Base-by-base conservation (phyloP, 1,140 invertebrate genomes). In the Drosophila equinoxialis region DNA sequence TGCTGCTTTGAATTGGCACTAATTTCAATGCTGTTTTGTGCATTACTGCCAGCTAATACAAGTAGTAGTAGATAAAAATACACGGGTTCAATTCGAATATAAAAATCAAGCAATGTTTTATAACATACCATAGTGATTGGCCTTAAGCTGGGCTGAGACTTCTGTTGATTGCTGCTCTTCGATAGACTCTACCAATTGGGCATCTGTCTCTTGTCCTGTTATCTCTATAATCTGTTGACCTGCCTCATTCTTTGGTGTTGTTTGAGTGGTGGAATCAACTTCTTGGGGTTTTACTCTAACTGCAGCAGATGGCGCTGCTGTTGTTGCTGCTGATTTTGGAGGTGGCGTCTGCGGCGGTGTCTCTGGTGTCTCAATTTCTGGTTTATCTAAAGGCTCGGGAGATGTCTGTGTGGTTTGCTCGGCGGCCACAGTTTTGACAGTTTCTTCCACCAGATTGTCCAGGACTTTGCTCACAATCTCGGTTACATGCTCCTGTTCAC, bases 121-220 rank as follows among this genome's bases (percentile, higher is more conserved):
- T 6, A 41, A 77, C 93, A 93, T 92, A 96, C 96, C 96, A 90
- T 96, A 96, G 93, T 96, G 95, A 93, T 95, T 96, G 48, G 95
- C 94, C 91, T 96, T 96, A 65, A 86, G 26, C 14, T 78, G 71
- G 0, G 17, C 60, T 14, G 63, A 20, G 1, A 14, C 71, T 10
- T 95, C 96, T 94, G 95, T 4, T 1, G 42, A 95, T 96, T 94
- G 95, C 61, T 78, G 81, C 1, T 75, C 63, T 10, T 83, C 81
- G 4, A 54, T 35, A 0, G 35, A 60, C 5, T 37, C 74, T 0
- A 23, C 48, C 0, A 59, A 48, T 7, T 75, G 77, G 4, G 48
- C 51, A 2, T 72, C 69, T 26, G 62, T 65, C 6, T 77, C 73
- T n/a, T 71, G 65, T 30, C 70, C 69, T 33, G 84, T 67, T 2